Base-by-base conservation (phyloP, 2,113 vertebrate genomes). In the Choloepus hoffmanni region DNA sequence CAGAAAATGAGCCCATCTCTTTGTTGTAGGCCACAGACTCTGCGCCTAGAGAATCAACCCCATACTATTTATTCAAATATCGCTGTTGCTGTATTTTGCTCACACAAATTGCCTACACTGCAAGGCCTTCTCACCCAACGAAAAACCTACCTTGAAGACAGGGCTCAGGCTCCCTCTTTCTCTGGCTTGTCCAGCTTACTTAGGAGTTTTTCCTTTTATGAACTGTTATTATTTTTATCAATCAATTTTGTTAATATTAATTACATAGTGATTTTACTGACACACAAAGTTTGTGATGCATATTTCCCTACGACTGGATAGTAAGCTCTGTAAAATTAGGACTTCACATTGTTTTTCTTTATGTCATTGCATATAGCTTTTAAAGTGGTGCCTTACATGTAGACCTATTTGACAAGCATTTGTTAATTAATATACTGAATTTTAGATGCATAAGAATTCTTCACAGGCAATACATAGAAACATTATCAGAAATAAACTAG, bases 31-130 rank as follows among this genome's bases (percentile, higher is more conserved):
- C 40, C 53, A 76, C 1, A 76, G 24, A 16, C 4, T 43, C 16
- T 43, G 74, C 24, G 23, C 45, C 53, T 62, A 15, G 33, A 65
- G 6, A 67, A 40, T 72, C 43, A 45, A 45, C 21, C 76, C 7
- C 30, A 50, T 6, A 14, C 0, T 55, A 21, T 40, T 28, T n/a
- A 28, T 23, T 77, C 50, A 77, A 67, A 45, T 10, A 68, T 4
- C 5, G 1, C 14, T 3, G 7, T 30, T 3, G 2, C 10, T 68
- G 0, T 23, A 2, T 60, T 50, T 30, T 45, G 12, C 5, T 23
- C 48, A 63, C 9, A 86, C 7, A 8, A 53, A 7, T 5, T 26
- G 13, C 3, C 43, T 28, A 11, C 14, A 4, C 0, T 16, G 74
- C 58, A 84, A 77, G 13, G 14, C 4, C n/a, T 48, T n/a, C 45